Evolutionary conservation across 2,113 vertebrate genomes (phyloP), one percentile per base, ranked within the genome.

Genomic region (Oryzias curvinotus): DNA sequence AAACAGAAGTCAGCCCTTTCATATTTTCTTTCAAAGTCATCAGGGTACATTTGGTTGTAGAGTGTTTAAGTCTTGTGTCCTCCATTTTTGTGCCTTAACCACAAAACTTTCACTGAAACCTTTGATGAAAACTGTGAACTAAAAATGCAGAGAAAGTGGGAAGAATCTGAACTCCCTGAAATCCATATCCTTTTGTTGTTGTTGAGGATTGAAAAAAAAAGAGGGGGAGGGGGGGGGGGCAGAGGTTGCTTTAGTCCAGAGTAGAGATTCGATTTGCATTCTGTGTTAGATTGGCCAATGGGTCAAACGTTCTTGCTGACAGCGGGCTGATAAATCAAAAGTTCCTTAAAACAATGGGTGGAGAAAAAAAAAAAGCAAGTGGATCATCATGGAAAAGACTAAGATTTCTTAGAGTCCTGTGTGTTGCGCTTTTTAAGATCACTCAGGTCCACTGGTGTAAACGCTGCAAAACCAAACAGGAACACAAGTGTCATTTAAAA

Each of bases 381-480:
- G 53, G 73, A 68, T 62, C 57, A 57, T 63, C 52, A 54, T 3
- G 47, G 61, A 54, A 73, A 65, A 65, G 57, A 91, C 92, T 95
- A 97, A 79, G 94, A 96, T 88, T 96, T 97, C 88, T 95, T 96
- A 73, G 92, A 82, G 54, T 96, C 95, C 81, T 95, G 95, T 92
- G 92, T 90, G 88, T 87, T 94, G 81, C 94, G 91, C 78, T 93
- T 94, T 85, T 92, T 96, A 85, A 96, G 90, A 77, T 96, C 95
- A 10, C 91, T 95, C 90, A 97, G 91, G 91, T 97, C 95, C 53
- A 97, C 90, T 67, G 95, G 95, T 58, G 93, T 95, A 82, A 97
- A 97, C 81, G 94, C 95, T 97, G 90, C 44, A 72, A 79, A 71
- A 13, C 1, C 2, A 65, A 17, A 74, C 52, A 78, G 5, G 57